A percentile compares a stretch with the other conserved stretches of the same genome.
Conservation (phyloP, 2,113 vertebrate species). For the Corythaixoides concolor region DNA sequence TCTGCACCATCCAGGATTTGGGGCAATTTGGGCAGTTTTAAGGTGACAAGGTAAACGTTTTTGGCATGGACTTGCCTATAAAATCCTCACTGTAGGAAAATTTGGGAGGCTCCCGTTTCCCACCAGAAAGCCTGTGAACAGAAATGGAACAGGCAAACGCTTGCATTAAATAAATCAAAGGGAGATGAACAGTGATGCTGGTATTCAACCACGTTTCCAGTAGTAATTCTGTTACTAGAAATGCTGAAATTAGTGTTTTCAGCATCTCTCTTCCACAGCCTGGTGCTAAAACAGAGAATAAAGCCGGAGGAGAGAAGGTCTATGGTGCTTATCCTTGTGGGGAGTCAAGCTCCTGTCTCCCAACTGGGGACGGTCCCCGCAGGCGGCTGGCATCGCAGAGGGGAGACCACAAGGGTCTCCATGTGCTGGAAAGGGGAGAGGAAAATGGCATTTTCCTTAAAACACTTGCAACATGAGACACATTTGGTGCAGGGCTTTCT, state of each 20-base stretch:
- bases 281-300: not conserved
- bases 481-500: not conserved
- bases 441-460: not conserved
- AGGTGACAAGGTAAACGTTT: not conserved
- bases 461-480: not conserved
- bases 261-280: not conserved
- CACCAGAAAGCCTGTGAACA: not conserved
- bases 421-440: fast-evolving
- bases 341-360: fast-evolving
- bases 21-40: not conserved
- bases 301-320: not conserved
- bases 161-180: not conserved
- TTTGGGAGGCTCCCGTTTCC: not conserved
- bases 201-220: not conserved
- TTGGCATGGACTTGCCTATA: not conserved
- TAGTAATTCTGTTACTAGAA: not conserved
- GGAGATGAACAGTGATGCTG: fast-evolving
- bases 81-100: not conserved
- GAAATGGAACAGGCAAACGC: not conserved
- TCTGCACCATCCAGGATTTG: not conserved
- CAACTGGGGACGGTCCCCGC: fast-evolving
- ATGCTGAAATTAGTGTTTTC: not conserved
- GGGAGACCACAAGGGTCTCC: not conserved
- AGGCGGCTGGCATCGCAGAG: fast-evolving
- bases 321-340: not conserved